These are phyloP conservation scores for Ciconia boyciana DNA, from an alignment of 2,113 vertebrate genomes.

Conservation along the genomic window DNA sequence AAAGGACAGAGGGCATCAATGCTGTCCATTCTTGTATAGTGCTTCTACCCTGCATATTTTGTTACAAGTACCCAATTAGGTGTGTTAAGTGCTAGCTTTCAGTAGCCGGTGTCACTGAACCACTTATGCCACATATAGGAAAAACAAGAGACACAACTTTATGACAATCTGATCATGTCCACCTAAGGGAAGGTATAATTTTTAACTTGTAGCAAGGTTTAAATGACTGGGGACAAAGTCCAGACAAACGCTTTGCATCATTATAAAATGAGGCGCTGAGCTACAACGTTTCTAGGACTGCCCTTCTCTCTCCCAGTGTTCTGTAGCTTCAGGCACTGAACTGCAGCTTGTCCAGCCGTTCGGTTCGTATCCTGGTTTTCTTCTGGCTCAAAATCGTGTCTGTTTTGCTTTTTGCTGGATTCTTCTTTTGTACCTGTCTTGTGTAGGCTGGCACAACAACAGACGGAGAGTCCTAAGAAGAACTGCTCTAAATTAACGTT, in stretches of 20 bases:
- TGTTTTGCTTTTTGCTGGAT: neutral
- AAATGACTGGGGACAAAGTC: neutral
- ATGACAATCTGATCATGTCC: neutral
- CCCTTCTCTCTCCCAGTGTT: neutral
- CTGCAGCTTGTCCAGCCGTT: neutral
- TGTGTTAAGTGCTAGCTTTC: neutral
- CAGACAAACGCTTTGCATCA: neutral
- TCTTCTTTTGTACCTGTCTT: neutral
- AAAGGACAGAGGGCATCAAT: neutral
- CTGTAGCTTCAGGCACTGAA: neutral
- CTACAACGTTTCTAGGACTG: neutral
- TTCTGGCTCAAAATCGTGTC: neutral
- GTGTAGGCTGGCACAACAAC: neutral
- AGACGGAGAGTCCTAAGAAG: neutral
- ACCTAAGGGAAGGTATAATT: neutral
- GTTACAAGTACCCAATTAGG: neutral
- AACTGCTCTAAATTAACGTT: neutral
- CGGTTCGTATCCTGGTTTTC: neutral
- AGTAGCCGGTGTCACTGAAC: neutral
- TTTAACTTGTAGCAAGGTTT: neutral
- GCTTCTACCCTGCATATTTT: neutral
- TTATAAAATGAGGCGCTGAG: neutral
- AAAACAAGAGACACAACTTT: neutral
- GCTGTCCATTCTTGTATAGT: rapidly evolving
- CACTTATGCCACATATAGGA: neutral